Base-by-base conservation (phyloP, 2,113 vertebrate genomes). In the Eptesicus fuscus region DNA sequence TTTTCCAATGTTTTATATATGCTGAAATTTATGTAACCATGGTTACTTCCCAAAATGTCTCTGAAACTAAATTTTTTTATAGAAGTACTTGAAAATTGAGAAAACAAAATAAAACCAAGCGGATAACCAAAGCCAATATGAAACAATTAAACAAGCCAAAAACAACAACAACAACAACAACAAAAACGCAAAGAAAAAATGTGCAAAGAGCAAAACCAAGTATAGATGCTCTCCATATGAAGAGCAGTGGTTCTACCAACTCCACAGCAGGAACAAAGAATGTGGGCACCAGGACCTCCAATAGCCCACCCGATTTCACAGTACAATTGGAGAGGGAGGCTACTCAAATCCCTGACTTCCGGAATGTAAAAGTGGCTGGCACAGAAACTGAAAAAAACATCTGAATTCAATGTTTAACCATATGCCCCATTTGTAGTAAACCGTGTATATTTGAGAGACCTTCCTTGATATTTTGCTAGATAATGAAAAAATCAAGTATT, bases 361-460 rank as follows among this genome's bases (percentile, higher is more conserved):
- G 7, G 9, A 20, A 18, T 22, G 0, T 16, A 20, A 74, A 51
- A 18, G 1, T 25, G 16, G 13, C 0, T 12, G 42, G 9, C 17
- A 69, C 12, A 89, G 9, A 90, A 80, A 37, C 20, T 22, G 1
- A 32, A 65, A 70, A 91, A 91, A 44, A 3, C 22, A 70, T 20
- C 25, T 40, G 4, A 83, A 44, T 40, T 70, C 5, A 28, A 87
- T 13, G 18, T 5, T 10, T 51, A 51, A 76, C 2, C 44, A 35
- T 89, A 37, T 25, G 17, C 16, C 73, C 18, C 7, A 18, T 37
- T 23, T 74, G 35, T 76, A 8, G 8, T 35, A 84, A 37, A 5
- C 5, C 10, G 0, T n/a, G 12, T 73, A 14, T 25, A 51, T 25
- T 30, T 35, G 1, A 61, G 28, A 80, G 17, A 12, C 1, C 9